These are phyloP conservation scores for Conomelus anceps DNA, from an alignment of 2,888 invertebrate genomes.

Conservation along the genomic window DNA sequence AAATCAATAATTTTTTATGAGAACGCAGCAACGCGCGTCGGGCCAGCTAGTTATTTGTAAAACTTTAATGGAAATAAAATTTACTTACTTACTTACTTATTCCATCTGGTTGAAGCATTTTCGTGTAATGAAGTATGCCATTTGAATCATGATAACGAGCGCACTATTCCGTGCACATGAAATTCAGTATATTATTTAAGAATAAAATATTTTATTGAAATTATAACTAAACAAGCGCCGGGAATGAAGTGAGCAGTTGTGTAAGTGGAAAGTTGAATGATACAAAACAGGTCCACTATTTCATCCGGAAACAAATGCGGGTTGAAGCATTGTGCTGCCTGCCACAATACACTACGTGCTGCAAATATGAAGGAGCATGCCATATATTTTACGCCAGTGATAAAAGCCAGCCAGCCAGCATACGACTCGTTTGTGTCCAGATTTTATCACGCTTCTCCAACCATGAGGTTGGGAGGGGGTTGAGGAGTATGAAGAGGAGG, in stretches of 20 bases:
- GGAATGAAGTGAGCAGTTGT: not conserved
- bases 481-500: not conserved
- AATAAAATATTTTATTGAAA: not conserved
- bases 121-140: too few species aligned
- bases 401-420: not conserved
- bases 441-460: not conserved
- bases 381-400: not conserved
- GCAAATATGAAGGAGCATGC: not conserved
- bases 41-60: too few species aligned
- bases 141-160: too few species aligned
- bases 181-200: too few species aligned
- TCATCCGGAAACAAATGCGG: not conserved
- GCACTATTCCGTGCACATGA: too few species aligned
- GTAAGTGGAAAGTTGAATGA: not conserved
- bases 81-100: too few species aligned
- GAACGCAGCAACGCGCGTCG: too few species aligned
- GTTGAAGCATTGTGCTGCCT: not conserved
- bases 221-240: not conserved
- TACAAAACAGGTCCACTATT: not conserved
- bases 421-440: not conserved
- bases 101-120: too few species aligned
- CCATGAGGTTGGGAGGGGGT: not conserved
- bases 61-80: too few species aligned
- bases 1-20: too few species aligned
- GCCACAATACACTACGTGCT: not conserved